Percentiles rank a stretch among this genome's conserved stretches.
phyloP scores from a whole-genome alignment of 92 coral and sea anemone genomes.

The Umimayanthus chanpuru region DNA sequence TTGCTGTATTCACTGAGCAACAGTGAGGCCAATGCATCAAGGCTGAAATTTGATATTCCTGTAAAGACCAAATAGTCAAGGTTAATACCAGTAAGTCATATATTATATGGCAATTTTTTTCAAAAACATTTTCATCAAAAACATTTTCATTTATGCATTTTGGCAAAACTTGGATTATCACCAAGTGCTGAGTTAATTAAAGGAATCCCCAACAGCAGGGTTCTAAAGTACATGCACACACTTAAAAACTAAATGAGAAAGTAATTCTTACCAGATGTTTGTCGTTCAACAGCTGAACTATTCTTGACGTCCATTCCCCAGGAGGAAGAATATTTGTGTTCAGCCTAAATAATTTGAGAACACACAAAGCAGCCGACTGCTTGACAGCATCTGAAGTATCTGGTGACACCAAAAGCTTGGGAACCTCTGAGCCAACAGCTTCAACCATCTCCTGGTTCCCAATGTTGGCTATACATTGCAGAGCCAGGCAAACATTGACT shows the following conservation, averaged over 20 bases:
- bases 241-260: neutral
- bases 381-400: conserved; percentile 97
- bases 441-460: conserved; percentile 99
- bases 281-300: conserved; percentile 93
- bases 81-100: no score
- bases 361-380: conserved; percentile 95
- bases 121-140: no score
- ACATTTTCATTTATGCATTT: no score
- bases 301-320: conserved; percentile 99
- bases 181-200: no score
- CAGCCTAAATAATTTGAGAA: conserved; percentile 84
- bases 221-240: no score
- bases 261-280: conserved; percentile 82
- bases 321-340: conserved; percentile 86
- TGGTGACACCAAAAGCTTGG: conserved; percentile 93
- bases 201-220: no score
- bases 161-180: no score
- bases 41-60: no score
- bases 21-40: no score
- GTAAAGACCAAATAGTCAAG: no score
- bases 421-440: conserved; percentile 92
- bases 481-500: conserved; percentile 90
- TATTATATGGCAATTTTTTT: no score
- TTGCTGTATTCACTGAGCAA: no score
- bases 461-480: conserved; percentile 96